Base-by-base conservation (phyloP, 2,888 invertebrate genomes). In the Chorisops tibialis region DNA sequence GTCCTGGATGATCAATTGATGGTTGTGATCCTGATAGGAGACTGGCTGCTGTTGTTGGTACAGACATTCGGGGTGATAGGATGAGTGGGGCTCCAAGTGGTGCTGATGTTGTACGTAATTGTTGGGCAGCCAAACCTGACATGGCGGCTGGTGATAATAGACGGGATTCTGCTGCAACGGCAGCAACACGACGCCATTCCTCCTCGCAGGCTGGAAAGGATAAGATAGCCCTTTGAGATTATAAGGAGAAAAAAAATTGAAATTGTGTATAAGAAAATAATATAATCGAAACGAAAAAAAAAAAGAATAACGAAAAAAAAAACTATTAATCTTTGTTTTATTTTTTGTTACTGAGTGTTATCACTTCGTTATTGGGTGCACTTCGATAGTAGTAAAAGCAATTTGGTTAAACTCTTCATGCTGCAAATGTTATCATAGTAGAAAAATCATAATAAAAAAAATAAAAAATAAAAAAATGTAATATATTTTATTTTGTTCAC, bases 21-120 rank as follows among this genome's bases (percentile, higher is more conserved):
- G 87, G 83, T 50, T 89, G 84, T 72, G 81, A 87, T 68, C 77
- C 77, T 67, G 78, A 77, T 67, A 78, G 62, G 71, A 85, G 82
- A 59, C 83, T 84, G 43, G 84, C 84, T 43, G 87, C 89, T 64
- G 90, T 85, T 59, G 87, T 91, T 52, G 88, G 87, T 63, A 88
- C 89, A 12, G 90, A 90, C 86, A 93, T 89, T 70, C 94, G 85
- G 63, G 93, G 93, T 45, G 94, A 93, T 66, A 96, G 84, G 71
- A 97, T 95, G 74, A 96, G 83, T 2, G 96, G 96, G 1, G 96
- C 94, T 24, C 96, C 79, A 65, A 94, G 78, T 0, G 95, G 94
- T 9, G 91, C 87, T 54, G 84, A 87, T 2, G 86, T 83, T 67
- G 84, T 82, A 65, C 87, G 82, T 72, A 87, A 79, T 61, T 83